Percentiles rank a stretch among this genome's conserved stretches.
These are phyloP conservation scores for Philaenus spumarius DNA, from an alignment of 1,140 invertebrate species.

Conservation along the genomic window DNA sequence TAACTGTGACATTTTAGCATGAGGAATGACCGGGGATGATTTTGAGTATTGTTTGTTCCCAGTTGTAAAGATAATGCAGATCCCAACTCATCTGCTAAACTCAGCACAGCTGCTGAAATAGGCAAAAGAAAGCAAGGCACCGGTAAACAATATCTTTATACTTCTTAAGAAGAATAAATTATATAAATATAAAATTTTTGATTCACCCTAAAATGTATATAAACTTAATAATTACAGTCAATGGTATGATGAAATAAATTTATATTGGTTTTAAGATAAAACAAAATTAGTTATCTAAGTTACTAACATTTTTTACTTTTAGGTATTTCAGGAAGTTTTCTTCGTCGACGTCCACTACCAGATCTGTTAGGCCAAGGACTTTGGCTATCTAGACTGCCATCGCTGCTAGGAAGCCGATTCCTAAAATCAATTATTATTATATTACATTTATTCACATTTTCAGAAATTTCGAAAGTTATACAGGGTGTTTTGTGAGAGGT, in stretches of 20 bases:
- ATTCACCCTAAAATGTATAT: too few species aligned
- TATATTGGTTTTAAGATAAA: too few species aligned
- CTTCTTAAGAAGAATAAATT: too few species aligned
- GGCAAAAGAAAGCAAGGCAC: too few species aligned
- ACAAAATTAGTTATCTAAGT: too few species aligned
- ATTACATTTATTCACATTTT: too few species aligned
- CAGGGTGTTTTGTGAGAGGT: too few species aligned
- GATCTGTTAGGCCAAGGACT: slow-evolving; percentile 22
- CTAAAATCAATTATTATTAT: too few species aligned
- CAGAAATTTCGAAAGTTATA: too few species aligned
- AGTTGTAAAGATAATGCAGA: slow-evolving; percentile 21
- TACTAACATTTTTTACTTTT: slow-evolving; percentile 76
- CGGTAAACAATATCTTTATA: too few species aligned
- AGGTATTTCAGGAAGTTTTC: slow-evolving; percentile 80
- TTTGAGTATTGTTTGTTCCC: not conserved
- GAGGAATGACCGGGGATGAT: slow-evolving; percentile 50
- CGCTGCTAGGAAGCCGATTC: slow-evolving; percentile 1
- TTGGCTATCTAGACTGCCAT: slow-evolving; percentile 9
- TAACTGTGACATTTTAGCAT: slow-evolving; percentile 66
- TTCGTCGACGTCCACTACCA: slow-evolving; percentile 55
- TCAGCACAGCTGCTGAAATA: slow-evolving; percentile 25
- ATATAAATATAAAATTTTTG: not conserved
- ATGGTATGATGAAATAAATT: too few species aligned
- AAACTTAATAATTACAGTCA: too few species aligned
- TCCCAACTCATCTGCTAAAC: slow-evolving; percentile 30